phyloP scores from a whole-genome alignment of 2,797 vertebrate genomes.

The Acipenser ruthenus region DNA sequence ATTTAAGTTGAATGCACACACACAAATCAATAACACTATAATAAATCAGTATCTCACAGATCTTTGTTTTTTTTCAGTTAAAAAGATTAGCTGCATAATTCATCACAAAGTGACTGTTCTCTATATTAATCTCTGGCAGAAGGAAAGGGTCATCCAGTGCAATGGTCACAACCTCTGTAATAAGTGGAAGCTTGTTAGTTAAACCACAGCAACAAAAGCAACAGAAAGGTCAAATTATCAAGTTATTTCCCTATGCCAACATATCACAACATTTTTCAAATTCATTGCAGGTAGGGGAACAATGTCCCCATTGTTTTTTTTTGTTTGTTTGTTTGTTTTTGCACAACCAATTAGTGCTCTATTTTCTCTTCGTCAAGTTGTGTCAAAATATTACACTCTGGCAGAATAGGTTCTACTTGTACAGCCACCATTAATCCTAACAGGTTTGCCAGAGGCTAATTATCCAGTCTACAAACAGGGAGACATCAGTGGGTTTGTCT shows the following conservation, averaged over 20 bases:
- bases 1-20: no score
- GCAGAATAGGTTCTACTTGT: constrained; percentile 52
- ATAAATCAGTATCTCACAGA: no score
- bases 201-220: background rate
- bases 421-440: constrained; percentile 53
- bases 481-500: background rate
- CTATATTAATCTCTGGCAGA: no score
- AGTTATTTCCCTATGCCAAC: constrained; percentile 33
- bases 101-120: no score
- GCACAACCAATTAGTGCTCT: background rate
- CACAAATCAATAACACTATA: no score
- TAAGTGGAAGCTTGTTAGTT: no score
- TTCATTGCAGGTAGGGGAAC: constrained; percentile 35
- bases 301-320: constrained; percentile 44
- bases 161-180: no score
- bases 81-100: no score
- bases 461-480: background rate
- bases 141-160: no score
- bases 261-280: constrained; percentile 36
- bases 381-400: constrained; percentile 64
- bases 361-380: constrained; percentile 37
- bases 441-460: constrained; percentile 54
- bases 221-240: constrained; percentile 26
- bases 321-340: no score
- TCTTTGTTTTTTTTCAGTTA: no score